Evolutionary conservation across 2,113 vertebrate species (phyloP).

Genomic region (Papio anubis): DNA sequence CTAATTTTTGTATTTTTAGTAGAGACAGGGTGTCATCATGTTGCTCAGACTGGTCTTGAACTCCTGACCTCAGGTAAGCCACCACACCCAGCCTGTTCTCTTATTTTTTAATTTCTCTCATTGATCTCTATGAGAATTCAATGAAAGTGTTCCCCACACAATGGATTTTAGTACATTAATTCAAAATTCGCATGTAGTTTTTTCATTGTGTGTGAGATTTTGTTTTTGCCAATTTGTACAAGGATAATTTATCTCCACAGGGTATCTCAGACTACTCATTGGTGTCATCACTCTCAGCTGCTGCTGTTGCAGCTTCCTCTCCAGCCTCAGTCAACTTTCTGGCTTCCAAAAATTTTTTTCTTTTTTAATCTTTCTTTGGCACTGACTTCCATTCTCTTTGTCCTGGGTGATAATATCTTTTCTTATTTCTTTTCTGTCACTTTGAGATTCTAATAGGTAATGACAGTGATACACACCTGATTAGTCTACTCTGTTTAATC

Average conservation of each 20-base stretch:
- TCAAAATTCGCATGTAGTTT: conserved; percentile 6
- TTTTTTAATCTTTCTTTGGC: neutral
- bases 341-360: neutral
- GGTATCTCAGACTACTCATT: neutral
- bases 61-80: too few relatives aligned
- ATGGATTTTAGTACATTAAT: neutral
- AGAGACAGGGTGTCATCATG: too few relatives aligned
- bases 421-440: neutral
- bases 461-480: neutral
- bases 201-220: neutral
- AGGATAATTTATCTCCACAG: neutral
- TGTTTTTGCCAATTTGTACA: neutral
- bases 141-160: neutral
- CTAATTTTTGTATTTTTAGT: too few relatives aligned
- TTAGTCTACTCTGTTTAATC: conserved; percentile 18
- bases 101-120: neutral
- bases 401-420: neutral
- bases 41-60: too few relatives aligned
- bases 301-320: neutral
- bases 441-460: conserved; percentile 17
- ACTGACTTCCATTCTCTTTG: neutral
- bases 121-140: neutral
- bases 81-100: too few relatives aligned
- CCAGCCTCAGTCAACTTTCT: neutral
- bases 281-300: neutral